Evolutionary conservation across 2,113 vertebrate genomes (phyloP).

Genomic region (Falcunculus frontatus): DNA sequence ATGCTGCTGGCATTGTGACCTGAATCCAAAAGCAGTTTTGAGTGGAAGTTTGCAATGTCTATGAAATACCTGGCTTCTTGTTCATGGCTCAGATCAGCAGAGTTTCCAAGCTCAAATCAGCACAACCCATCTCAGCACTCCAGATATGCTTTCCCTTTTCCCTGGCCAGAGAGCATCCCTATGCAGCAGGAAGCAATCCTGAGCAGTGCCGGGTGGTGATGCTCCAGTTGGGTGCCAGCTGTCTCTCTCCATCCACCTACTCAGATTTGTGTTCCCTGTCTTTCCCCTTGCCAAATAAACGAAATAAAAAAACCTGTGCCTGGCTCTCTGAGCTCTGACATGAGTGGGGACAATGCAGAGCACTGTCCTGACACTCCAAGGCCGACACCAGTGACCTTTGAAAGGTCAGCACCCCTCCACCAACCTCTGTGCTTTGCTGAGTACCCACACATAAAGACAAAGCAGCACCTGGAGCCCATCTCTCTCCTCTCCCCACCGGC

Average conservation of each 20-base stretch:
- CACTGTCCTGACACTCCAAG: background rate
- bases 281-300: background rate
- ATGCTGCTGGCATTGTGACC: constrained; percentile 5
- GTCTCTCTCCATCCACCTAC: background rate
- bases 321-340: background rate
- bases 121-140: background rate
- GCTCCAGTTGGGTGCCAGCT: background rate
- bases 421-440: background rate
- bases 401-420: background rate
- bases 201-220: background rate
- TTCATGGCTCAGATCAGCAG: background rate
- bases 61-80: background rate
- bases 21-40: background rate
- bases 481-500: background rate
- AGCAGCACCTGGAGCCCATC: background rate
- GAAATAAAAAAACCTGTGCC: background rate
- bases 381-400: background rate
- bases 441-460: background rate
- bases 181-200: background rate
- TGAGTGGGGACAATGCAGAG: background rate
- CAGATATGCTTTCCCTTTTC: background rate
- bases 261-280: background rate
- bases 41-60: background rate
- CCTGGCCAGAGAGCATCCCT: background rate
- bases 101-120: background rate